Evolutionary conservation across 2,888 invertebrate species (phyloP), one percentile per base, ranked within the genome.

Genomic region (Halictus ligatus): DNA sequence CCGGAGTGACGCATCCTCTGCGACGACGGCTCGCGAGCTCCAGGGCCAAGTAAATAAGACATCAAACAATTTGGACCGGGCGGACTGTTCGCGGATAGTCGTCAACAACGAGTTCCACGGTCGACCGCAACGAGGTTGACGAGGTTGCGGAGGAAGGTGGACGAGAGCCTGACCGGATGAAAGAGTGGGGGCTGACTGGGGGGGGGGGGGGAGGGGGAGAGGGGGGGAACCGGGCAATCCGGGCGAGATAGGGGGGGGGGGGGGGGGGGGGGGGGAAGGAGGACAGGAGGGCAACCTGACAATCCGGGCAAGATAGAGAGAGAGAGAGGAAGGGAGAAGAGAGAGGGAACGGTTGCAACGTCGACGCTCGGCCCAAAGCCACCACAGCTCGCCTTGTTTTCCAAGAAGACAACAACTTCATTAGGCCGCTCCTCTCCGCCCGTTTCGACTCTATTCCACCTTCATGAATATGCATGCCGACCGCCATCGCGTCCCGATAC

Each of bases 391-490:
- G 91, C 89, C 92, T 92, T 92, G 93, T 93, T 93, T 94, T 91
- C 93, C 92, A 92, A 92, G 94, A 93, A 94, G 94, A 94, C 94
- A 93, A 93, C 93, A 94, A 94, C 94, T 94, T 94, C 94, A 94
- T 94, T 94, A 94, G 94, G 92, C 93, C 91, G 91, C 91, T 92
- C 92, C 92, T 92, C 92, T 92, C 91, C 92, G 90, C 93, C 93
- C 89, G 92, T 93, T 93, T 93, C 93, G 88, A 91, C 93, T 93
- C 91, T 84, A 89, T 92, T 88, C 83, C 50, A 80, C 75, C 86
- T 90, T 94, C 94, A 94, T 94, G 94, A 94, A 94, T 94, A 94
- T 94, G 93, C 89, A 94, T 93, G 89, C 78, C 78, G 48, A 82
- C 80, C 80, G 75, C 50, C 85, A 71, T 43, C 69, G 80, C 83